Evolutionary conservation across 2,888 invertebrate genomes (phyloP), one percentile per base, ranked within the genome.

Genomic region (Therioaphis trifolii): DNA sequence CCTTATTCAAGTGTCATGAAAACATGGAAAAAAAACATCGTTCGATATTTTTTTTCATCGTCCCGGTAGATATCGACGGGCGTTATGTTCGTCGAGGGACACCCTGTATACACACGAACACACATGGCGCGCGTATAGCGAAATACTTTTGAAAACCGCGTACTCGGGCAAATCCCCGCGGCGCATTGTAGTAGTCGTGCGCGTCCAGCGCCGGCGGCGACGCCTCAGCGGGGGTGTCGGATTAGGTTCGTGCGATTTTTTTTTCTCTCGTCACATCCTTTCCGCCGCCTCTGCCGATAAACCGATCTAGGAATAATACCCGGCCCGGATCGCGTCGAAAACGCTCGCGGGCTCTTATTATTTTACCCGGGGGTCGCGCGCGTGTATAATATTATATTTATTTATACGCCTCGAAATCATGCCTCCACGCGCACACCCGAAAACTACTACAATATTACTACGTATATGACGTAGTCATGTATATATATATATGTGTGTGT

Each of bases 121-220:
- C n/a, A n/a, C n/a, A n/a, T n/a, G n/a, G n/a, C n/a, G n/a, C n/a
- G n/a, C n/a, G n/a, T n/a, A n/a, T n/a, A 18, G 55, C n/a, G 55
- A 69, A 29, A 78, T 40, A 55, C 78, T 66, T 35, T 68, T 5
- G 68, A 68, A 58, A 79, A 79, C 69, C 71, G 46, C 43, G 58
- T 18, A 18, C 1, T 27, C 27, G 27, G n/a, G 27, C 15, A 69
- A 58, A 79, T 58, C 55, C 43, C 29, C 35, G 35, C 40, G n/a
- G 40, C 11, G n/a, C 18, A 55, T 55, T 55, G 9, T 43, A 24
- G 46, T 58, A n/a, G n/a, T n/a, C n/a, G n/a, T n/a, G n/a, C n/a
- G n/a, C n/a, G 79, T 80, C n/a, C n/a, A n/a, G n/a, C n/a, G n/a
- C 79, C 71, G 46, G 58, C 46, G 58, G 71, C 43, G 58, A 58